Evolutionary conservation across 2,113 vertebrate genomes (phyloP).

Genomic region (Brachirus orientalis): DNA sequence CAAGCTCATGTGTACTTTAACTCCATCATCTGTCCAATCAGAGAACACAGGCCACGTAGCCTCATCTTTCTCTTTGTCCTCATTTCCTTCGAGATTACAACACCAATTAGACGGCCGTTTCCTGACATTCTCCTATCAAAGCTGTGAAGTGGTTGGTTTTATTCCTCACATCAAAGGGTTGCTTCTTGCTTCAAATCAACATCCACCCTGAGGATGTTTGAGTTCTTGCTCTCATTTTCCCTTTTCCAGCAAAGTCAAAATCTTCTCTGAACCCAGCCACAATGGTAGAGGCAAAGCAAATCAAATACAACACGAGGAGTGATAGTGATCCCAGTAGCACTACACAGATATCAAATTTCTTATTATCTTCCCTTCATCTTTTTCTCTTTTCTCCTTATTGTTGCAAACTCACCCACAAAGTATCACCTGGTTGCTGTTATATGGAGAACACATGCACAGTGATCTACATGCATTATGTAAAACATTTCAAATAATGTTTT

Average conservation of each 20-base stretch:
- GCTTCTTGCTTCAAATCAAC: conserved; percentile 79
- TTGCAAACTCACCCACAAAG: conserved; percentile 38
- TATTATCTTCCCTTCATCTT: conserved; percentile 64
- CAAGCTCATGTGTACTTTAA: conserved; percentile 9
- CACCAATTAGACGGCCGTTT: conserved; percentile 75
- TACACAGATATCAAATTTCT: conserved; percentile 69
- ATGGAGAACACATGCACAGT: conserved; percentile 37
- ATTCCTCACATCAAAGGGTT: conserved; percentile 78
- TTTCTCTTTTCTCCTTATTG: conserved; percentile 31
- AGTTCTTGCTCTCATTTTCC: conserved; percentile 44
- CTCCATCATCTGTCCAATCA: conserved; percentile 29
- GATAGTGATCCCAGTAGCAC: conserved; percentile 47
- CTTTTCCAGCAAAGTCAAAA: conserved; percentile 53
- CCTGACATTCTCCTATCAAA: conserved; percentile 78
- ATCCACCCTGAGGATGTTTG: conserved; percentile 73
- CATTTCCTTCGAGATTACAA: conserved; percentile 69
- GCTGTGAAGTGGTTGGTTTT: conserved; percentile 70
- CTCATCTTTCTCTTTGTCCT: conserved; percentile 24
- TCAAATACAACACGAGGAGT: conserved; percentile 67
- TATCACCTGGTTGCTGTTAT: conserved; percentile 30
- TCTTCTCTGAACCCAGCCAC: conserved; percentile 59
- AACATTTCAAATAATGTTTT: conserved; percentile 53
- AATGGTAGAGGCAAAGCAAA: conserved; percentile 70
- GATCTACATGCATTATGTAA: conserved; percentile 63
- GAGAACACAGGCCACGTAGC: conserved; percentile 5